Conservation (phyloP, 2,888 invertebrate genomes). For the Platypus cylindrus region DNA sequence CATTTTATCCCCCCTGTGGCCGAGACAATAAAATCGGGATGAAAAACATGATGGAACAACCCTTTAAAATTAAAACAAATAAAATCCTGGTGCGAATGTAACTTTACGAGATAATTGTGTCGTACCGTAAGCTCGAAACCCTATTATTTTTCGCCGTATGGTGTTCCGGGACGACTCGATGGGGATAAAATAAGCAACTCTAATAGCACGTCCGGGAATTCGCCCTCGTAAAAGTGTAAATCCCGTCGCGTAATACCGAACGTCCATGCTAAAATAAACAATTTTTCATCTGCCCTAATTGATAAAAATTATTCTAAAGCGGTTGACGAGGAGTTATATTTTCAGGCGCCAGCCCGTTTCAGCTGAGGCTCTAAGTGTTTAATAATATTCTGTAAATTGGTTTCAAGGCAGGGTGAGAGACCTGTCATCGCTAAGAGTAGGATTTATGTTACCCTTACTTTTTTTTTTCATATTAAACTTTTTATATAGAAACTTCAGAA, state of each 20-base stretch:
- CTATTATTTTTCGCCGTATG: constrained; percentile 12
- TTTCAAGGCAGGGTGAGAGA: constrained; percentile 1
- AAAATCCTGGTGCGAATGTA: constrained; percentile 12
- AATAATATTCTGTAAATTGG: constrained; percentile 6
- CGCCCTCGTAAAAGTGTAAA: constrained; percentile 30
- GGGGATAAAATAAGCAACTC: constrained; percentile 13
- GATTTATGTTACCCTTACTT: no score
- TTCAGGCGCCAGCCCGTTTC: constrained; percentile 8
- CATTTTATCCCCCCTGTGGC: no score
- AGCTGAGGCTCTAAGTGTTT: constrained; percentile 13
- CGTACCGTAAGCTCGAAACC: constrained; percentile 12
- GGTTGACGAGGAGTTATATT: constrained; percentile 12
- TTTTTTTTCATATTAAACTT: no score
- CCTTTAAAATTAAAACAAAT: constrained; percentile 11
- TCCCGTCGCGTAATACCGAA: constrained; percentile 24
- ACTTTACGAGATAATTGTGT: constrained; percentile 14
- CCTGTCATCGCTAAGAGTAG: no score
- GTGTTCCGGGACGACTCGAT: constrained; percentile 8
- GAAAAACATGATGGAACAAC: constrained; percentile 11
- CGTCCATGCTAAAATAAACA: constrained; percentile 26
- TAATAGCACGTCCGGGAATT: constrained; percentile 30
- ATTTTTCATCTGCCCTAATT: constrained; percentile 31
- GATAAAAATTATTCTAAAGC: constrained; percentile 26
- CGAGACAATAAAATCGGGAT: no score
- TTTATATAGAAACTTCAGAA: no score